phyloP scores from a whole-genome alignment of 2,113 vertebrate species.

The Chaetura pelagica region DNA sequence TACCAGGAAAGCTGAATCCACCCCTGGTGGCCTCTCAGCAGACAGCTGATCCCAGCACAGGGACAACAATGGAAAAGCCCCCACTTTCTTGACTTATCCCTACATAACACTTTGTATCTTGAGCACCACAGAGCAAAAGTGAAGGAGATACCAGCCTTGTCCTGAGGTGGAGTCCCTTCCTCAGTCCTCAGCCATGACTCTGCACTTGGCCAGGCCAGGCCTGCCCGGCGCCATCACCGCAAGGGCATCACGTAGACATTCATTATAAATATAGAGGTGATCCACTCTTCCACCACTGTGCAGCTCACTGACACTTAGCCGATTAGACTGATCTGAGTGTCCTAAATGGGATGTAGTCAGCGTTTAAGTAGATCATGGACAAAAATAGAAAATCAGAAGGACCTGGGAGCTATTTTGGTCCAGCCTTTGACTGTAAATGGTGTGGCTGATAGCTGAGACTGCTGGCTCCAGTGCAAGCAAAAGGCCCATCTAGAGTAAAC shows the following conservation, averaged over 20 bases:
- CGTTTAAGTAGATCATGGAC: conserved; percentile 54
- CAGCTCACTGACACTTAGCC: conserved; percentile 1
- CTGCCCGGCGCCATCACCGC: background rate
- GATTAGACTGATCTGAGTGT: background rate
- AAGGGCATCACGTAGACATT: background rate
- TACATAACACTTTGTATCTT: rapidly evolving
- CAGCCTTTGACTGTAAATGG: conserved; percentile 67
- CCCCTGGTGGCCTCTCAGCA: background rate
- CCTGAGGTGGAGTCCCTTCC: background rate
- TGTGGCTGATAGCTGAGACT: conserved; percentile 36
- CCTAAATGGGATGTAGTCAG: conserved; percentile 19
- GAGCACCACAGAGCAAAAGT: background rate
- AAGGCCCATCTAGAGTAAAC: conserved; percentile 27
- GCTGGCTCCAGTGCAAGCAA: conserved; percentile 48
- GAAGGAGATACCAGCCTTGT: background rate
- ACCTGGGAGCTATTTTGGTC: conserved; percentile 40
- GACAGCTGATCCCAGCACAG: background rate
- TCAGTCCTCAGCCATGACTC: background rate
- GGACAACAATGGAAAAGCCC: rapidly evolving
- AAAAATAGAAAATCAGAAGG: conserved; percentile 62
- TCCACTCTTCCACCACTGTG: rapidly evolving
- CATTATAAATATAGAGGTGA: background rate
- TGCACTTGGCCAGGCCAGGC: background rate
- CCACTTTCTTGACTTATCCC: background rate
- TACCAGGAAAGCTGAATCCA: background rate